Base-by-base conservation (phyloP, 2,888 invertebrate species). In the Ormyrus thymus region DNA sequence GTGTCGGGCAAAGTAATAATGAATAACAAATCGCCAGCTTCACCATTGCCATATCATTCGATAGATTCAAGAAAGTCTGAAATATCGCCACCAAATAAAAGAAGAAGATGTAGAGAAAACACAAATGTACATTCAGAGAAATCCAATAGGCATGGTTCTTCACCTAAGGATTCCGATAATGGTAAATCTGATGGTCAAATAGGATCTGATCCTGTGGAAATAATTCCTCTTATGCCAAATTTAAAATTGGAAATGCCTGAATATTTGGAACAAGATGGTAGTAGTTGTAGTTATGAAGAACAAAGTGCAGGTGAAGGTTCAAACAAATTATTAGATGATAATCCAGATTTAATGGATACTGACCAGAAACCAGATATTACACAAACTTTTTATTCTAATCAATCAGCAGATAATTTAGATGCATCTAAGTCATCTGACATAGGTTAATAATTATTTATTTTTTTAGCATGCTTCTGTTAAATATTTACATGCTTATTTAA, bases 191-290 rank as follows among this genome's bases (percentile, higher is more conserved):
- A 89, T 13, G 85, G 84, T 82, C 87, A 87, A 76, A 81, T 83
- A 56, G 83, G 85, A 2, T 83, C 86, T 0, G 89, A 90, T 80
- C 90, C 90, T 1, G 89, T 90, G 15, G 90, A 90, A 85, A 90
- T 90, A 82, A 90, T 90, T 80, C 90, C 90, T n/a, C 85, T 90
- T 6, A 89, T 92, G 88, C 90, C 92, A 81, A 90, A 91, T 78
- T 89, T 92, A 15, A 92, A 92, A 86, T 87, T 92, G 86, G 92
- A 92, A 85, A 92, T 92, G 89, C 92, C 92, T 29, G 92, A 92
- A 83, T 92, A 92, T 83, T 89, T 92, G 82, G 92, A 92, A 82
- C 90, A 89, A 81, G 90, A 90, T 79, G 90, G 90, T 62, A 90
- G 90, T 83, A 90, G 90, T 85, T 90, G 90, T 86, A 90, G 90